Percentiles rank a stretch among this genome's conserved stretches.
These are phyloP conservation scores for Tapirus indicus DNA, from an alignment of 2,797 vertebrate genomes.

Conservation along the genomic window DNA sequence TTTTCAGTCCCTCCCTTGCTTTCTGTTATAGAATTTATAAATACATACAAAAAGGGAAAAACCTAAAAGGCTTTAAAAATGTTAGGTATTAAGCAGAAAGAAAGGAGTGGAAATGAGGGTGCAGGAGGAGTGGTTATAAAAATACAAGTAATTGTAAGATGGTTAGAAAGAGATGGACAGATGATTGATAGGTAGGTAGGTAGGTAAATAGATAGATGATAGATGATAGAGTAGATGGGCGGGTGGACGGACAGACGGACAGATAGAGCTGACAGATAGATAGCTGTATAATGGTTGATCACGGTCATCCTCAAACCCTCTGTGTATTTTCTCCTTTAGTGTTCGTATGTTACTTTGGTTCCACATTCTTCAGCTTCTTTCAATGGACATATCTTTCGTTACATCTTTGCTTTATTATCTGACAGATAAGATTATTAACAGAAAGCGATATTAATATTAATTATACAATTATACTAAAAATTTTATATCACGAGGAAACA, in stretches of 20 bases:
- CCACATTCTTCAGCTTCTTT: neutral
- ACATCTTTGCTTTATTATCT: slow-evolving; percentile 68
- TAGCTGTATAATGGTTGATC: fast-evolving
- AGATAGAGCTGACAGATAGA: neutral
- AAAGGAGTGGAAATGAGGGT: neutral
- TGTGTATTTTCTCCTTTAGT: fast-evolving
- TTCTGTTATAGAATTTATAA: neutral
- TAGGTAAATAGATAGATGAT: fast-evolving
- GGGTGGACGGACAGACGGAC: too few relatives aligned
- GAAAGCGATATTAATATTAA: slow-evolving; percentile 83
- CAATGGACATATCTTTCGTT: neutral
- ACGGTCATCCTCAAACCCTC: fast-evolving
- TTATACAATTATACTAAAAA: slow-evolving; percentile 83
- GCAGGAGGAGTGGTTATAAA: neutral
- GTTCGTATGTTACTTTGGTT: neutral
- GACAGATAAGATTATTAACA: slow-evolving; percentile 82
- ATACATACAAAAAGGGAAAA: neutral
- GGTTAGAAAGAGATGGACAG: neutral
- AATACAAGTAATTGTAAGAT: neutral
- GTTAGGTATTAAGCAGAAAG: neutral
- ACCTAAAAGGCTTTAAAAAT: neutral
- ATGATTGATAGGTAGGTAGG: neutral
- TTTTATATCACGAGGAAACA: slow-evolving; percentile 82
- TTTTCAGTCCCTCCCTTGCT: neutral
- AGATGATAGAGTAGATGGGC: neutral